These are phyloP conservation scores for Tetragonula clypearis DNA, from an alignment of 1,140 invertebrate species.

Conservation along the genomic window DNA sequence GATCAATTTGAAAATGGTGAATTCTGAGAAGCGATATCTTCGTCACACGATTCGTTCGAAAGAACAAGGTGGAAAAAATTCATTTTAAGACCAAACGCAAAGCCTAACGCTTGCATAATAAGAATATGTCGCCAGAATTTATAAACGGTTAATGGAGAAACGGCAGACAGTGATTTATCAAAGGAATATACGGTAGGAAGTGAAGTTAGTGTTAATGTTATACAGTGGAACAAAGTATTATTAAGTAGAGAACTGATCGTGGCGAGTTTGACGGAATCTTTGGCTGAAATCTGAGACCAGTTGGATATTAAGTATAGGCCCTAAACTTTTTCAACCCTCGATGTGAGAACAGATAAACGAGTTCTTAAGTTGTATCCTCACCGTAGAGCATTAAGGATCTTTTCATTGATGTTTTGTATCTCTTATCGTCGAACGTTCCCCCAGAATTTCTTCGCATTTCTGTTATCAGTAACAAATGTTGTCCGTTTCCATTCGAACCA, in stretches of 20 bases:
- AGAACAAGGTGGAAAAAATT: background rate
- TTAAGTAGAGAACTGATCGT: background rate
- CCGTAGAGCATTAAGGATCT: too few species aligned
- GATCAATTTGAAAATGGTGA: background rate
- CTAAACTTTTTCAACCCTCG: background rate
- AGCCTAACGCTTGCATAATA: background rate
- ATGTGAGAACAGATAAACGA: conserved; percentile 10
- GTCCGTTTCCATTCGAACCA: too few species aligned
- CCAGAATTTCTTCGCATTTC: too few species aligned
- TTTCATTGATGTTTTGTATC: too few species aligned
- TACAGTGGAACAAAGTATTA: conserved; percentile 11
- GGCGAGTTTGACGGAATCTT: background rate
- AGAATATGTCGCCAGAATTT: background rate
- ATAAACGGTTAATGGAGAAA: conserved; percentile 1
- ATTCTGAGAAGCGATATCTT: background rate
- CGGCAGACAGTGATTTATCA: background rate
- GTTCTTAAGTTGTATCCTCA: background rate
- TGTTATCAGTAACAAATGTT: too few species aligned
- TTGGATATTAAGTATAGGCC: background rate
- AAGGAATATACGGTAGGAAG: conserved; percentile 17
- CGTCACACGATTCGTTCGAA: background rate
- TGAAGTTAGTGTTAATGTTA: conserved; percentile 13
- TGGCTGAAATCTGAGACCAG: conserved; percentile 17
- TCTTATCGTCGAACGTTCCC: too few species aligned
- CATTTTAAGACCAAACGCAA: background rate